phyloP scores from a whole-genome alignment of 2,888 invertebrate genomes.

The Agrochola lota region DNA sequence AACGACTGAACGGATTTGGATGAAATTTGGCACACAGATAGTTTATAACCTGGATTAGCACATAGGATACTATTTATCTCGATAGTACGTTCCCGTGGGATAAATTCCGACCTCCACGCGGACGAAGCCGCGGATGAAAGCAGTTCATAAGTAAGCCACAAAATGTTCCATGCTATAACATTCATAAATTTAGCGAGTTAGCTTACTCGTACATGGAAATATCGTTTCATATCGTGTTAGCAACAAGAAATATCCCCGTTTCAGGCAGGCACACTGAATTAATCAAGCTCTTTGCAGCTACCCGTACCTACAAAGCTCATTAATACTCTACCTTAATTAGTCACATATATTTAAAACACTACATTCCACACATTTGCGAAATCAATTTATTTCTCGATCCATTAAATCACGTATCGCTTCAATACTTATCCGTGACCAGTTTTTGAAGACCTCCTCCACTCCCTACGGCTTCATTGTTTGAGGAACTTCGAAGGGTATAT shows the following conservation, averaged over 20 bases:
- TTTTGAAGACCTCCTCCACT: conserved; percentile 66
- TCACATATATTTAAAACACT: conserved; percentile 70
- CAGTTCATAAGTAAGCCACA: too few species aligned
- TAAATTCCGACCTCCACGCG: too few species aligned
- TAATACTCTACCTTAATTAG: conserved; percentile 67
- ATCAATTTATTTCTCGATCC: conserved; percentile 89
- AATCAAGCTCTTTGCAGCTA: conserved; percentile 38
- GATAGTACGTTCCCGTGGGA: too few species aligned
- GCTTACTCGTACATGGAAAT: background rate
- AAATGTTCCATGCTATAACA: background rate
- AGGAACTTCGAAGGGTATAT: conserved; percentile 63
- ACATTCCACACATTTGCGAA: conserved; percentile 77
- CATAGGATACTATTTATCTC: too few species aligned
- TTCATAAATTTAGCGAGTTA: conserved; percentile 9
- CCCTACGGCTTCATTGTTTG: conserved; percentile 64
- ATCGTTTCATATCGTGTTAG: conserved; percentile 20
- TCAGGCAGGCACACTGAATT: conserved; percentile 42
- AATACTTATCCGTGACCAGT: conserved; percentile 79
- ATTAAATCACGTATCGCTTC: conserved; percentile 87
- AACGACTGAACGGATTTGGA: too few species aligned
- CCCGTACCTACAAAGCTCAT: conserved; percentile 16
- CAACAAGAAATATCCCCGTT: conserved; percentile 42
- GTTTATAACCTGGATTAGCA: too few species aligned
- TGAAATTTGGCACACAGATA: too few species aligned
- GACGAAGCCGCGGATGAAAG: too few species aligned